These are phyloP conservation scores for Acanthopleura granulata DNA, from an alignment of 2,888 invertebrate genomes.

Conservation along the genomic window DNA sequence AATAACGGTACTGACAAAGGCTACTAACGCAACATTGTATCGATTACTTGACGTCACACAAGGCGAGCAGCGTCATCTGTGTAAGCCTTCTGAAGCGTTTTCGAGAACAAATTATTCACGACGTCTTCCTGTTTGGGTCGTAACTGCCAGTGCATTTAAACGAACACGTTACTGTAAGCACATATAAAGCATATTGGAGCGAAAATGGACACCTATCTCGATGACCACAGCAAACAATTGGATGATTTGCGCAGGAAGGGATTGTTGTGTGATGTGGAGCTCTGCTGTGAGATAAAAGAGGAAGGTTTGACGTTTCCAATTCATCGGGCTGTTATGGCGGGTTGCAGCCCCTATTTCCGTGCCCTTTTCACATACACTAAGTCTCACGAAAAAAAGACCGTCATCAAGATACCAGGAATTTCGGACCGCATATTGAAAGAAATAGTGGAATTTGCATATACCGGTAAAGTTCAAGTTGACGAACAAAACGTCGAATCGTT, in stretches of 20 bases:
- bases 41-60: no score
- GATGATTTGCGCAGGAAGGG: conserved; percentile 74
- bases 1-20: no score
- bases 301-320: conserved; percentile 86
- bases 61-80: no score
- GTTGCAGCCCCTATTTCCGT: conserved; percentile 92
- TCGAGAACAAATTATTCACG: no score
- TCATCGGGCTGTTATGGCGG: conserved; percentile 75
- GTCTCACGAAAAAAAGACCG: conserved; percentile 69
- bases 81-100: no score
- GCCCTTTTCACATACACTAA: conserved; percentile 85
- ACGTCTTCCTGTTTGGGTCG: no score
- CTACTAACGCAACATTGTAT: no score
- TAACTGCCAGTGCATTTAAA: no score
- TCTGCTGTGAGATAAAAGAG: conserved; percentile 74
- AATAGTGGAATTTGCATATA: conserved; percentile 78
- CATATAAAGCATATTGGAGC: no score
- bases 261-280: conserved; percentile 77
- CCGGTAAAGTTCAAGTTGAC: conserved; percentile 77
- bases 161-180: no score
- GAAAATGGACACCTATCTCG: conserved; percentile 1
- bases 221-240: conserved; percentile 25
- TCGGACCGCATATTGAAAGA: conserved; percentile 41
- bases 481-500: conserved; percentile 79
- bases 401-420: conserved; percentile 45